Evolutionary conservation across 2,888 invertebrate species (phyloP).

Genomic region (Aphrophora alni): DNA sequence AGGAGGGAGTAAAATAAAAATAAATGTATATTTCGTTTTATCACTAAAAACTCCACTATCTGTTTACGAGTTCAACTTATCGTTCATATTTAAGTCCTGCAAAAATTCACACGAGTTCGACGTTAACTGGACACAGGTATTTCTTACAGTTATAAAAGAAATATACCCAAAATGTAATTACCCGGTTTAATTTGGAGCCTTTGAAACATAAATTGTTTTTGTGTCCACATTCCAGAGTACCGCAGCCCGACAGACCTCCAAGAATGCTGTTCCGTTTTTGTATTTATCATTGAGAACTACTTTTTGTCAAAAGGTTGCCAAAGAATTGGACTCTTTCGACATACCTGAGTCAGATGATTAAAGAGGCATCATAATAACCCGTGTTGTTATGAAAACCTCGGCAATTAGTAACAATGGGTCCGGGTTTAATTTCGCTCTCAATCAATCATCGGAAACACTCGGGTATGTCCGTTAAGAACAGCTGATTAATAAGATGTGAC

Average conservation of each 20-base stretch:
- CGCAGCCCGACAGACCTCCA: not conserved
- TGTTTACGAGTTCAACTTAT: too few relatives aligned
- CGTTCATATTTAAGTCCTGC: too few relatives aligned
- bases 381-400: not conserved
- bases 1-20: too few relatives aligned
- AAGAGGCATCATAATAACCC: not conserved
- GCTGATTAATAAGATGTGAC: not conserved
- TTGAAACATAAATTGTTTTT: not conserved
- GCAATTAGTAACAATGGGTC: not conserved
- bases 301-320: not conserved
- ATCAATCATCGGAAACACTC: not conserved
- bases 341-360: not conserved
- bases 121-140: too few relatives aligned
- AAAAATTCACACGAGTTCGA: too few relatives aligned
- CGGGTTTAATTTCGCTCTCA: not conserved
- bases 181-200: not conserved
- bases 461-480: not conserved
- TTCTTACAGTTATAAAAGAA: too few relatives aligned
- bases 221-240: not conserved
- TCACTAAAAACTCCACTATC: too few relatives aligned
- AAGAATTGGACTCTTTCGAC: not conserved
- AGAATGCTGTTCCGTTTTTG: not conserved
- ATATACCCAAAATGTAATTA: slow-evolving; percentile 2
- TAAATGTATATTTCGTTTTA: too few relatives aligned
- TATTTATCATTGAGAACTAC: not conserved